Evolutionary conservation across 2,113 vertebrate species (phyloP), one percentile per base, ranked within the genome.

Genomic region (Falco punctatus): DNA sequence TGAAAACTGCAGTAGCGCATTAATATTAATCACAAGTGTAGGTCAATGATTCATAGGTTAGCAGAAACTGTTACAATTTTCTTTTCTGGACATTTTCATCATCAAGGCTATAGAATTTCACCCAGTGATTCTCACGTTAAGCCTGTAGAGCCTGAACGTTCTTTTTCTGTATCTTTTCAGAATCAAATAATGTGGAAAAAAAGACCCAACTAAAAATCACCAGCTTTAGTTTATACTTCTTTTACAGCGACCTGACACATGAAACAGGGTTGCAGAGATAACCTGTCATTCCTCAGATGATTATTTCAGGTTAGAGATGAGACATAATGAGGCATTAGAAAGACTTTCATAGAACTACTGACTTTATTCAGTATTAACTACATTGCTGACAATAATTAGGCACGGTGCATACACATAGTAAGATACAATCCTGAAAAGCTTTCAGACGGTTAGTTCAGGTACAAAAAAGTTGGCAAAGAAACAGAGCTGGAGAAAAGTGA

Each of bases 371-470:
- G 13, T 62, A 51, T 58, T 88, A 86, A 90, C 90, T 83, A 74
- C 13, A 7, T 46, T 86, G 32, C 12, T 74, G 64, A 55, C 62
- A 55, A 7, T 55, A 81, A 81, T 72, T 82, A 94, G 70, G 72
- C 58, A 59, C 0, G 0, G 15, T 0, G 0, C 28, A 35, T 62
- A n/a, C 12, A 27, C 23, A 18, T 38, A 33, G 5, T 20, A 46
- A 81, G 32, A 74, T 59, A 32, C 14, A 81, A 54, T n/a, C 38
- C 46, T 44, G 54, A 89, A 89, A 81, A 89, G 4, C 27, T 58
- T 69, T 26, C 49, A 79, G 52, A 30, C 26, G 46, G 15, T 51
- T 51, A 55, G 33, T 62, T 57, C 48, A 84, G 35, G 33, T 49
- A 42, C 17, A 89, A 64, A 86, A 91, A 91, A 61, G 6, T 2